A percentile compares a stretch with the other conserved stretches of the same genome.
Evolutionary conservation across 1,140 invertebrate species (phyloP).

Genomic region (Heterodera schachtii): DNA sequence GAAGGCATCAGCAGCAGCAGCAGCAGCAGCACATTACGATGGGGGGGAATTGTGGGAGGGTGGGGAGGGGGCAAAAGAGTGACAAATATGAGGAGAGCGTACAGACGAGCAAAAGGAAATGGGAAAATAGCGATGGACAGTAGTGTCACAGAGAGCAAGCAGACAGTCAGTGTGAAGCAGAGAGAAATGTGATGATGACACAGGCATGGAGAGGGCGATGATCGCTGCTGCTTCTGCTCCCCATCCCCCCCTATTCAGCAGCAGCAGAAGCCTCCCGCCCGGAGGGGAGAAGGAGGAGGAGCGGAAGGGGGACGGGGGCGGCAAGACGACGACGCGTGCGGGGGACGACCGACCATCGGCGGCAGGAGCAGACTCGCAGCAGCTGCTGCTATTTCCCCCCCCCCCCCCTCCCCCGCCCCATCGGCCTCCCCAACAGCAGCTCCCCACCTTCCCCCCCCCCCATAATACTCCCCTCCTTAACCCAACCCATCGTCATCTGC

Average conservation of each 20-base stretch:
- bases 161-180: not conserved
- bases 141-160: no score
- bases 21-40: not conserved
- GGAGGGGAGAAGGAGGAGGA: no score
- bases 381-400: not conserved
- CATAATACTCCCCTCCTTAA: no score
- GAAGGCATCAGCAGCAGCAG: not conserved
- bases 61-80: not conserved
- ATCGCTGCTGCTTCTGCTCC: not conserved
- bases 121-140: not conserved
- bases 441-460: no score
- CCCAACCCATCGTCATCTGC: not conserved
- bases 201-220: not conserved
- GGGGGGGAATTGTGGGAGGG: not conserved
- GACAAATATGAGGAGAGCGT: not conserved
- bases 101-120: not conserved
- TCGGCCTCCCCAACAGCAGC: not conserved
- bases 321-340: no score
- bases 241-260: not conserved
- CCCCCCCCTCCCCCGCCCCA: not conserved
- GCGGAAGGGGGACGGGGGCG: not conserved
- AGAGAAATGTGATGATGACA: not conserved
- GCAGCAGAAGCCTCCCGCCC: no score
- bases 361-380: not conserved
- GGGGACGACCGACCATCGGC: no score